phyloP scores from a whole-genome alignment of 2,797 vertebrate genomes.

The Okamejei kenojei region DNA sequence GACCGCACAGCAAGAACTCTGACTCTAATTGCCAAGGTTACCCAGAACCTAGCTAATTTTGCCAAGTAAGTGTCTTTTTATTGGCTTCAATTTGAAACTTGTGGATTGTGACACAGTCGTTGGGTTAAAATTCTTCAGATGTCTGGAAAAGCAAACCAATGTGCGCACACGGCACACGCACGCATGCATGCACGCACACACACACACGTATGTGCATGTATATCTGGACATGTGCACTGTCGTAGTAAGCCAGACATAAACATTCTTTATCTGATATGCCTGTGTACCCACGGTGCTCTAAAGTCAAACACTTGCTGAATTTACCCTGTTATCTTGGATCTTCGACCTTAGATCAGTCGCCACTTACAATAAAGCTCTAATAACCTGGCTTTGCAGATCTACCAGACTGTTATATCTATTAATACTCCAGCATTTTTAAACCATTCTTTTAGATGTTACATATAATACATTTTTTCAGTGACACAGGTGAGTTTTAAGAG shows the following conservation, averaged over 20 bases:
- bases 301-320: background rate
- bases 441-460: too few relatives aligned
- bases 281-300: background rate
- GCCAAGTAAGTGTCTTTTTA: slow-evolving; percentile 71
- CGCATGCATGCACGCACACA: background rate
- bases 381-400: too few relatives aligned
- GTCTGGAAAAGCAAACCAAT: background rate
- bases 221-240: background rate
- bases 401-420: too few relatives aligned
- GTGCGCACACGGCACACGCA: background rate
- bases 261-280: background rate
- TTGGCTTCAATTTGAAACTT: background rate
- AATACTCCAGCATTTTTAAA: too few relatives aligned
- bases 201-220: background rate
- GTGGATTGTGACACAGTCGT: background rate
- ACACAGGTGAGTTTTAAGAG: too few relatives aligned
- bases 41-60: slow-evolving; percentile 96
- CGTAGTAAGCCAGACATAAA: background rate
- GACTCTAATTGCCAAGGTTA: slow-evolving; percentile 97
- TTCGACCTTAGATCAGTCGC: background rate
- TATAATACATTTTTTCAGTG: too few relatives aligned
- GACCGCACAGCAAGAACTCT: slow-evolving; percentile 92
- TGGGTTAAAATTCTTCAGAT: background rate
- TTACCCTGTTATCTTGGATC: background rate
- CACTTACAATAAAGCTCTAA: background rate